Conservation (phyloP, 2,113 vertebrate genomes). For the Tragelaphus buxtoni region DNA sequence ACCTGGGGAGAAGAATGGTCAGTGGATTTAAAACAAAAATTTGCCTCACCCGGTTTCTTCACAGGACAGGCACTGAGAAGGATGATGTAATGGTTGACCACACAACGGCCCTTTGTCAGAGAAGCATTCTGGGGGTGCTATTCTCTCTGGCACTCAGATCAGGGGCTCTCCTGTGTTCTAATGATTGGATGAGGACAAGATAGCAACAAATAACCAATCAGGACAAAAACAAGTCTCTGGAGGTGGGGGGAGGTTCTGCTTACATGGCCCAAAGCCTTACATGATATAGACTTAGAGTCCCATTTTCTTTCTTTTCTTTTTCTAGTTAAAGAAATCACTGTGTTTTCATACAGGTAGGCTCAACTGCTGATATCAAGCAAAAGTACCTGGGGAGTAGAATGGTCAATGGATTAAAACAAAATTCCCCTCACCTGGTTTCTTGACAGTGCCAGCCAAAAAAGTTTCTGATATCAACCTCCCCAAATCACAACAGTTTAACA, state of each 20-base stretch:
- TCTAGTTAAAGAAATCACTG: background rate
- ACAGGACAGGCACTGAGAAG: background rate
- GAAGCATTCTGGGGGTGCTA: background rate
- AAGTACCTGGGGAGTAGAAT: conserved; percentile 41
- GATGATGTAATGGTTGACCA: conserved; percentile 32
- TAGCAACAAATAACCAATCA: conserved; percentile 38
- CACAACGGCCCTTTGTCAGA: conserved; percentile 49
- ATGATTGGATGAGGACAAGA: background rate
- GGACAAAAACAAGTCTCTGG: background rate
- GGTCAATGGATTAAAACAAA: conserved; percentile 51
- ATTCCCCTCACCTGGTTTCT: conserved; percentile 53
- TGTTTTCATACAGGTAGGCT: background rate
- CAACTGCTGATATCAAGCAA: background rate
- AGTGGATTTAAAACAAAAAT: conserved; percentile 53
- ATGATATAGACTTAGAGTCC: background rate
- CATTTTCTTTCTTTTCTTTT: background rate
- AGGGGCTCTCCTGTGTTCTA: background rate
- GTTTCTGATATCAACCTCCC: background rate
- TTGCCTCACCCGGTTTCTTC: conserved; percentile 55
- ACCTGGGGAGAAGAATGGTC: conserved; percentile 44
- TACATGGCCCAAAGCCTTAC: background rate
- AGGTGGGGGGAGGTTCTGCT: background rate
- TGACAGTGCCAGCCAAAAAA: conserved; percentile 47
- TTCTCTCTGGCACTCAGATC: background rate
- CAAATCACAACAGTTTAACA: background rate